These are phyloP conservation scores for Euclidia mi DNA, from an alignment of 2,888 invertebrate genomes.

Conservation along the genomic window DNA sequence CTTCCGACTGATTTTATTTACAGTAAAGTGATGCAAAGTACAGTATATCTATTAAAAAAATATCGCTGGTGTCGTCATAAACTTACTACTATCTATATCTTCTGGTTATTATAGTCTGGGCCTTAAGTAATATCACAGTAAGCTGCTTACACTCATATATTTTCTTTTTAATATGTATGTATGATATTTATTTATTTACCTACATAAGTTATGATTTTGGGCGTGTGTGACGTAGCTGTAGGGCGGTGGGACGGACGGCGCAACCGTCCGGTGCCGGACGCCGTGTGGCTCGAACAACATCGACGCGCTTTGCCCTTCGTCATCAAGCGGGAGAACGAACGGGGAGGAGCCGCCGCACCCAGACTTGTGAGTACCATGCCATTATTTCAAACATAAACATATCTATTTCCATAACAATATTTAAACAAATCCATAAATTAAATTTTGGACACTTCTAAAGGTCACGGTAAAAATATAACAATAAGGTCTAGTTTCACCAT, in stretches of 20 bases:
- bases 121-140: too few species aligned
- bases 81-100: background rate
- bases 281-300: constrained; percentile 87
- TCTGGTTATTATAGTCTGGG: too few species aligned
- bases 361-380: constrained; percentile 76
- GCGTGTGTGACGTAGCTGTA: constrained; percentile 55
- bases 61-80: too few species aligned
- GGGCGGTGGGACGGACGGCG: constrained; percentile 85
- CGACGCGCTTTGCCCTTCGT: constrained; percentile 86
- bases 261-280: constrained; percentile 85
- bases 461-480: too few species aligned
- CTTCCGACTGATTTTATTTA: background rate
- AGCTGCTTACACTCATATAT: too few species aligned
- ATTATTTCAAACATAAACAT: background rate
- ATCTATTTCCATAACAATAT: too few species aligned
- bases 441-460: too few species aligned
- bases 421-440: too few species aligned
- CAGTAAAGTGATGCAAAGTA: background rate
- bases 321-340: constrained; percentile 85
- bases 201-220: constrained; percentile 12
- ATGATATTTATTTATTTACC: background rate
- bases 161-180: background rate
- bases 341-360: constrained; percentile 73
- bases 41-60: too few species aligned
- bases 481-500: too few species aligned